Evolutionary conservation across 2,888 invertebrate species (phyloP).

Genomic region (Endotricha flammealis): DNA sequence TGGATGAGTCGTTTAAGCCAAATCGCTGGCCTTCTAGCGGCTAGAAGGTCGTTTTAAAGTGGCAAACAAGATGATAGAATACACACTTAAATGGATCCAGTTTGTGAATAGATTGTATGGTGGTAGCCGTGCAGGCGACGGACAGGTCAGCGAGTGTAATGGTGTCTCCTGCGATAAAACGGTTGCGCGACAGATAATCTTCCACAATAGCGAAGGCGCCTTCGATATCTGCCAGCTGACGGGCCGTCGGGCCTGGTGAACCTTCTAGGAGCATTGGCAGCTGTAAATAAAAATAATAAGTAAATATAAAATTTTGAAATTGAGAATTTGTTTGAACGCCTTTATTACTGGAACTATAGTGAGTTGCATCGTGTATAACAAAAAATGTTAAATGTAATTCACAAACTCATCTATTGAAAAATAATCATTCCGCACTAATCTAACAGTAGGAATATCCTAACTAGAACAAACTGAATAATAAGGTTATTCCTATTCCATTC

Average conservation of each 20-base stretch:
- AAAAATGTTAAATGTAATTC: no score
- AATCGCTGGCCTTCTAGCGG: no score
- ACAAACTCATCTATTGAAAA: no score
- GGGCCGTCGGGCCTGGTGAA: constrained; percentile 20
- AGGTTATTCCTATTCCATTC: no score
- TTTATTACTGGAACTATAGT: no score
- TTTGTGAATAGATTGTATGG: constrained; percentile 27
- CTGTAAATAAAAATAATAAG: constrained; percentile 24
- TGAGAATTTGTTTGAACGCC: background rate
- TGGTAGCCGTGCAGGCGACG: constrained; percentile 32
- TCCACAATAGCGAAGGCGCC: constrained; percentile 30
- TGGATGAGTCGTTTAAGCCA: no score
- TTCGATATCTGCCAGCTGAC: constrained; percentile 29
- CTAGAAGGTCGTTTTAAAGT: no score
- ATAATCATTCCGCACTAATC: no score
- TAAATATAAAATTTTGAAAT: no score
- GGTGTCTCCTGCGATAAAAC: constrained; percentile 32
- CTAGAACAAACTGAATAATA: no score
- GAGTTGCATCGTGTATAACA: no score
- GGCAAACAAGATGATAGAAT: constrained; percentile 12
- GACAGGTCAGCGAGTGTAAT: constrained; percentile 41
- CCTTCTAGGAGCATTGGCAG: constrained; percentile 30
- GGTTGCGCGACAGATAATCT: constrained; percentile 25
- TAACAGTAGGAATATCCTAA: no score
- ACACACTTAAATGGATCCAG: constrained; percentile 32